These are phyloP conservation scores for Pangasius sanitwongsei DNA, from an alignment of 2,797 vertebrate genomes.

Conservation along the genomic window DNA sequence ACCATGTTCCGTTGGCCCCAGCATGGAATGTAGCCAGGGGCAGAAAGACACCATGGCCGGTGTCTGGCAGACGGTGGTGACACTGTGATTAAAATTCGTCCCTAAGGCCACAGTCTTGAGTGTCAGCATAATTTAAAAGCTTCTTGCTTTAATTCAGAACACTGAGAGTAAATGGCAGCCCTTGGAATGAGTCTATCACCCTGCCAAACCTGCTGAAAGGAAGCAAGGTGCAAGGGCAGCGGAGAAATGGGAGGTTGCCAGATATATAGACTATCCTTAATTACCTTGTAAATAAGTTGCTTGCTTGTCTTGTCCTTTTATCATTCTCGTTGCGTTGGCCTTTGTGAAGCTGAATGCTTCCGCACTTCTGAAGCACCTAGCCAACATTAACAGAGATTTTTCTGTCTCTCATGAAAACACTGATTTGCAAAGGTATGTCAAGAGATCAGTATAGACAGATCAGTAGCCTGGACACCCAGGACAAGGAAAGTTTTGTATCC, in stretches of 20 bases:
- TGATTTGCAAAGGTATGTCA: neutral
- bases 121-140: slow-evolving; percentile 62
- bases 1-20: slow-evolving; percentile 6
- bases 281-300: slow-evolving; percentile 52
- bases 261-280: slow-evolving; percentile 52
- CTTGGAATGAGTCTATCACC: slow-evolving; percentile 49
- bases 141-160: slow-evolving; percentile 56
- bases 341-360: slow-evolving; percentile 30
- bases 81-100: slow-evolving; percentile 58
- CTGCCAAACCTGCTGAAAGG: slow-evolving; percentile 48
- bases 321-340: slow-evolving; percentile 30
- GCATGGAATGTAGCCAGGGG: slow-evolving; percentile 34
- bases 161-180: slow-evolving; percentile 56
- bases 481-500: neutral
- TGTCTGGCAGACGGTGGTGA: slow-evolving; percentile 52
- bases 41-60: slow-evolving; percentile 50
- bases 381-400: neutral
- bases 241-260: slow-evolving; percentile 45
- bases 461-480: neutral
- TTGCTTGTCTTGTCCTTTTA: slow-evolving; percentile 38
- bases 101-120: slow-evolving; percentile 53
- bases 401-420: neutral
- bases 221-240: slow-evolving; percentile 18
- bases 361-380: neutral
- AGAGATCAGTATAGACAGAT: neutral